Base-by-base conservation (phyloP, 2,888 invertebrate genomes). In the Leptogaster cylindrica region DNA sequence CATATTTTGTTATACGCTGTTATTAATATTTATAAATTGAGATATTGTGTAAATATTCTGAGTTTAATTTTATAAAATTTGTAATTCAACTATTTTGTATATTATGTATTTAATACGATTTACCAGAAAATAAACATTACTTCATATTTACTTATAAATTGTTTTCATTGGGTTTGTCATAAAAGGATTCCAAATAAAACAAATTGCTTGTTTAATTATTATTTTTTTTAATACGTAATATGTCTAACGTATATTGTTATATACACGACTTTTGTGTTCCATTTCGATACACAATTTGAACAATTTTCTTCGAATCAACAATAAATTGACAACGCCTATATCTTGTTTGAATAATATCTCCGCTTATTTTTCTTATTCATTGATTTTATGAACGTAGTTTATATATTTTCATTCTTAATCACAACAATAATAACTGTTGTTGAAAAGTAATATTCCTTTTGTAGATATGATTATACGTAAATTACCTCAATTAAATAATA, bases 271-370 rank as follows among this genome's bases (percentile, higher is more conserved):
- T 41, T 14, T 41, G 41, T 18, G 10, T 1, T 31, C 10, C 10
- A 1, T 31, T 31, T 10, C 10, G 6, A 6, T 10, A 50, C 39
- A 20, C 55, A 20, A 20, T 39, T 39, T 36, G 55, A 55, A 33
- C 55, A 55, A 36, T 55, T 36, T 55, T 55, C 25, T 36, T 55
- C 25, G 55, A 55, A 55, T 55, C 39, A 55, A 55, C 55, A 55
- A 39, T 55, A 55, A 55, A 55, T 55, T 55, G 55, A 55, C 55
- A 55, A 52, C 52, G 33, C 33, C 52, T 14, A 18, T 18, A 16
- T 55, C 23, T 55, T 33, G 52, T 33, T 16, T 16, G 16, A 31
- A 12, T 5, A 39, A 20, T 18, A 31, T 6, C 31, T 31, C 31
- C 10, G 7, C 10, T 6, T 8, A 6, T 31, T 10, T 31, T 31